phyloP scores from a whole-genome alignment of 1,140 invertebrate species.

The Ptiloglossa arizonensis region DNA sequence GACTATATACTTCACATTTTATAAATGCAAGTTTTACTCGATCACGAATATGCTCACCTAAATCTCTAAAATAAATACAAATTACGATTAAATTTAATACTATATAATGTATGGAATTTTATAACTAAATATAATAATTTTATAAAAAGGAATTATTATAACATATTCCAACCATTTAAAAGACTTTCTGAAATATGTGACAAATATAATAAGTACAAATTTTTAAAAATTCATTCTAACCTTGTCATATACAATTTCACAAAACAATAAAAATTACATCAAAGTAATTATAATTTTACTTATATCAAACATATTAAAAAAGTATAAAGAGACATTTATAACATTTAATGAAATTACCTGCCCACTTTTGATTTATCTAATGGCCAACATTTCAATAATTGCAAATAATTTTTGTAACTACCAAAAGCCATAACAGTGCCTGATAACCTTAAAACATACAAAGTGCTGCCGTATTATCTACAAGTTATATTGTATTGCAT shows the following conservation, averaged over 20 bases:
- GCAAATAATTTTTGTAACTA: constrained; percentile 88
- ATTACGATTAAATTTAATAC: background rate
- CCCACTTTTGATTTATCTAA: constrained; percentile 87
- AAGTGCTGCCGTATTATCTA: background rate
- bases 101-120: too few species aligned
- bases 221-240: constrained; percentile 13
- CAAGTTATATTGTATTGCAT: background rate
- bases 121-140: too few species aligned
- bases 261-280: background rate
- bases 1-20: constrained; percentile 81
- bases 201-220: background rate
- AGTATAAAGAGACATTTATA: background rate
- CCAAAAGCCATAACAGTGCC: constrained; percentile 82
- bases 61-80: constrained; percentile 84
- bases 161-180: too few species aligned
- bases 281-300: background rate
- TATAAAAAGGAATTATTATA: too few species aligned
- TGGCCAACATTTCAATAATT: constrained; percentile 91
- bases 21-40: constrained; percentile 86
- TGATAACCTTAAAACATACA: too few species aligned
- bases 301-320: background rate
- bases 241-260: background rate
- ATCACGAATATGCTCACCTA: constrained; percentile 88
- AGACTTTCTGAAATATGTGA: too few species aligned
- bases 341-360: constrained; percentile 82